Base-by-base conservation (phyloP, 1,140 invertebrate species). In the Phortica variegata region DNA sequence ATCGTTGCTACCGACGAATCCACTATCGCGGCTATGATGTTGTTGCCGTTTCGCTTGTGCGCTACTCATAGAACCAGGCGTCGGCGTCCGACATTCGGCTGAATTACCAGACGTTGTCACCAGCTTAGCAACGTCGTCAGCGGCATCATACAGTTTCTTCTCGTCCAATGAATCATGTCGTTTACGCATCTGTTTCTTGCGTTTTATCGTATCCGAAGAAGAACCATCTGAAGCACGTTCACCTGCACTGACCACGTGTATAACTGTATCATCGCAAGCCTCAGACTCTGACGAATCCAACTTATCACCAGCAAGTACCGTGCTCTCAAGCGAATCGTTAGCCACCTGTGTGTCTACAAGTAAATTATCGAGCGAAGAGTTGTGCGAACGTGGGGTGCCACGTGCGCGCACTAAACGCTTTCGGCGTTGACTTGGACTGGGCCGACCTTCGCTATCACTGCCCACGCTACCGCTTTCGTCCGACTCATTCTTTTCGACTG, bases 1-100 rank as follows among this genome's bases (percentile, higher is more conserved):
- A 65, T 93, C 90, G 61, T 89, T 91, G 63, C 89, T 93, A 3
- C 90, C 90, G 29, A 92, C 85, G 58, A 93, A 93, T 3, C 90
- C 90, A 55, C 89, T 91, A 72, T 93, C 90, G 44, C 90, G 79
- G 60, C 88, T 91, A 47, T 90, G 88, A 62, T 90, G 87, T 65
- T 73, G 70, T 13, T 73, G 70, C 29, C 70, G 70, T 44, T 73
- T 73, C 13, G 70, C 50, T 47, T 73, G 70, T 0, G 57, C 49
- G 21, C 26, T 52, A 21, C 49, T 52, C 32, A 45, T 61, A 16
- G 55, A 49, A 9, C 79, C 73, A 7, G 79, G 78, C 1, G 78
- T 77, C 0, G 79, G 79, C 45, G 84, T 82, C 0, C 82, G 78
- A 5, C 78, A 80, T 54, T 82, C 81, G 12, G 77, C 76, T 1